Evolutionary conservation across 2,113 vertebrate species (phyloP).

Genomic region (Platichthys flesus): DNA sequence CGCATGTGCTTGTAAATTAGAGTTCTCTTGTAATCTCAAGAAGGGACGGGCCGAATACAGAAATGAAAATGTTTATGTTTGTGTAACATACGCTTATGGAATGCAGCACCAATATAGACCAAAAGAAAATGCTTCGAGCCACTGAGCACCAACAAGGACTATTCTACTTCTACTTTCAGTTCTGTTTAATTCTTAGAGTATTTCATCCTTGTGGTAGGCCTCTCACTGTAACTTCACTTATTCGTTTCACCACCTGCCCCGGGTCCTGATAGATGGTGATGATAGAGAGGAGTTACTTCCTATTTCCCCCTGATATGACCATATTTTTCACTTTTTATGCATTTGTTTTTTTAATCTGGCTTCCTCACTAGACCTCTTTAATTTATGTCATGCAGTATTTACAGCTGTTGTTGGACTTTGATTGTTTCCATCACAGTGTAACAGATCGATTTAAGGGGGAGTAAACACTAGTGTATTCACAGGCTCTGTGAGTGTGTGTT

Average conservation of each 20-base stretch:
- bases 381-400: background rate
- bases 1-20: too few relatives aligned
- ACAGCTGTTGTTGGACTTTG: background rate
- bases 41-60: too few relatives aligned
- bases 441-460: too few relatives aligned
- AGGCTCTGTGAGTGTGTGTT: too few relatives aligned
- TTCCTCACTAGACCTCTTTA: background rate
- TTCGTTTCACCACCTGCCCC: background rate
- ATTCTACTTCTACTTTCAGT: background rate
- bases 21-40: too few relatives aligned
- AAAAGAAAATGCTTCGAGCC: too few relatives aligned
- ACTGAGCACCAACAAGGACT: background rate
- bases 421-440: too few relatives aligned
- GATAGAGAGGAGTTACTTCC: background rate
- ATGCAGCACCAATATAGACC: too few relatives aligned
- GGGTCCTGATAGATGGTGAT: background rate
- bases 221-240: background rate
- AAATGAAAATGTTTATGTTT: too few relatives aligned
- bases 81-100: too few relatives aligned
- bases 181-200: background rate
- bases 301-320: background rate
- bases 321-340: background rate
- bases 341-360: background rate
- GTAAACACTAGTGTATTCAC: too few relatives aligned
- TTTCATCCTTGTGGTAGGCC: background rate